Percentiles rank a stretch among this genome's conserved stretches.
These are phyloP conservation scores for Holocentrus rufus DNA, from an alignment of 2,797 vertebrate genomes.

Conservation along the genomic window DNA sequence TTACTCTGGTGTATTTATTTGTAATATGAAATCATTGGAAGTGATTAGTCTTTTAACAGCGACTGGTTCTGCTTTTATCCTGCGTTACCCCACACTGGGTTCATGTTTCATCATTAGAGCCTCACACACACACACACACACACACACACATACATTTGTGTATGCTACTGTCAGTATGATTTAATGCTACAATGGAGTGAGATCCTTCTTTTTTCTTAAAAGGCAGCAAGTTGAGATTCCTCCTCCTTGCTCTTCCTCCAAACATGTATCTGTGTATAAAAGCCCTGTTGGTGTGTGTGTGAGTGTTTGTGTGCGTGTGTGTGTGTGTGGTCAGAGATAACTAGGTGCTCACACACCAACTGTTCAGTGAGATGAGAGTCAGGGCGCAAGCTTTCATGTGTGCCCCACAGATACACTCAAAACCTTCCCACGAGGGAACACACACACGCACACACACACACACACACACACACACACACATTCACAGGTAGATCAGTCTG, in stretches of 20 bases:
- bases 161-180: neutral
- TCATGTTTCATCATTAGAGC: slow-evolving; percentile 48
- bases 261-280: slow-evolving; percentile 12
- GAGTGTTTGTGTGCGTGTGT: slow-evolving; percentile 21
- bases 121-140: neutral
- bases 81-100: slow-evolving; percentile 31
- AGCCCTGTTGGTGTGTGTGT: neutral
- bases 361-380: slow-evolving; percentile 60
- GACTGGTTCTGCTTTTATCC: slow-evolving; percentile 39
- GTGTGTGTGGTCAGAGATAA: slow-evolving; percentile 58
- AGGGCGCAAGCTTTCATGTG: slow-evolving; percentile 60
- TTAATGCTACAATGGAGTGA: neutral
- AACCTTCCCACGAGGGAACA: slow-evolving; percentile 38
- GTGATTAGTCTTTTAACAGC: slow-evolving; percentile 59
- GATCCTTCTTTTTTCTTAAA: neutral
- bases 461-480: neutral
- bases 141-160: neutral
- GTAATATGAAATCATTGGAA: slow-evolving; percentile 66
- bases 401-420: slow-evolving; percentile 50
- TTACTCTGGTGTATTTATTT: slow-evolving; percentile 46
- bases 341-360: slow-evolving; percentile 51
- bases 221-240: slow-evolving; percentile 8
- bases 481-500: slow-evolving; percentile 43
- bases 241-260: slow-evolving; percentile 29
- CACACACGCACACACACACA: slow-evolving; percentile 1